phyloP scores from a whole-genome alignment of 2,113 vertebrate genomes.

The Spermophilus dauricus region DNA sequence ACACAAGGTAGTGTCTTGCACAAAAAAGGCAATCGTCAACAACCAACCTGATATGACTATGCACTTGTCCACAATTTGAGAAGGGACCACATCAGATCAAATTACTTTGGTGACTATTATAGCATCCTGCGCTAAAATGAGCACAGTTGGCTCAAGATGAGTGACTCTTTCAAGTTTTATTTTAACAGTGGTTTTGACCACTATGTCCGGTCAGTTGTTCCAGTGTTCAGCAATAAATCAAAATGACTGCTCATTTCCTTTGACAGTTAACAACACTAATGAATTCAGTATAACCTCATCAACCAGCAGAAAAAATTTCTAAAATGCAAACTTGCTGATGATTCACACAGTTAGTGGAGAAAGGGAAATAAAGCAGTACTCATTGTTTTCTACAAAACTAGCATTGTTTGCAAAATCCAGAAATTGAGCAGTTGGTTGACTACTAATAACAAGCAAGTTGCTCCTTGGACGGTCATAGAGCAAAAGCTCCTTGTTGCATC shows the following conservation, averaged over 20 bases:
- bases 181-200: conserved; percentile 63
- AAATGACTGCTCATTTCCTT: conserved; percentile 69
- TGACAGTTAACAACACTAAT: conserved; percentile 71
- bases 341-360: conserved; percentile 65
- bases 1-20: neutral
- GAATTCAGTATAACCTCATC: conserved; percentile 69
- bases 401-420: conserved; percentile 77
- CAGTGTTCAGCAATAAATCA: conserved; percentile 58
- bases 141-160: conserved; percentile 56
- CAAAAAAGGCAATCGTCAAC: neutral
- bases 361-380: conserved; percentile 69
- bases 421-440: conserved; percentile 57
- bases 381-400: conserved; percentile 72
- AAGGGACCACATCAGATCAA: conserved; percentile 34
- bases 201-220: conserved; percentile 58
- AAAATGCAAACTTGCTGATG: conserved; percentile 70
- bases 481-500: conserved; percentile 14
- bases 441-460: conserved; percentile 10
- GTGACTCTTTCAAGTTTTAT: conserved; percentile 46
- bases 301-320: conserved; percentile 72
- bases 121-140: neutral
- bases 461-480: conserved; percentile 22
- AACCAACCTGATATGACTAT: neutral
- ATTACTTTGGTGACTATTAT: conserved; percentile 13
- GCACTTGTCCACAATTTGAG: neutral